Evolutionary conservation across 2,888 invertebrate species (phyloP).

Genomic region (Agapetus fuscipes): DNA sequence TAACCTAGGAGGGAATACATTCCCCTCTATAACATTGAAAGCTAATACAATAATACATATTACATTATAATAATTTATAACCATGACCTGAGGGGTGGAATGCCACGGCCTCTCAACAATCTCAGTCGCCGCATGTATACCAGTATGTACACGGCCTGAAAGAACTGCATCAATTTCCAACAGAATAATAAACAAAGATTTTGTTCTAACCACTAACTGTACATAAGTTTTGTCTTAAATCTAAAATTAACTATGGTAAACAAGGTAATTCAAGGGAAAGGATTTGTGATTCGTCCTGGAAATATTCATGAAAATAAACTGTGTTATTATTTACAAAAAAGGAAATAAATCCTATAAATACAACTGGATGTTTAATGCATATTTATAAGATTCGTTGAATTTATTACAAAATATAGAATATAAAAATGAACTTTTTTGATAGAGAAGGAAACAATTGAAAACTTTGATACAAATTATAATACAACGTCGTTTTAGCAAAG

Average conservation of each 20-base stretch:
- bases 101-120: background rate
- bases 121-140: background rate
- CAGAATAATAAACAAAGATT: background rate
- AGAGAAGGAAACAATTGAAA: slow-evolving; percentile 5
- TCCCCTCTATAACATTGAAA: slow-evolving; percentile 22
- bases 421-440: background rate
- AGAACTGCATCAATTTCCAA: slow-evolving; percentile 3
- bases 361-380: too few relatives aligned
- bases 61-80: slow-evolving; percentile 11
- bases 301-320: slow-evolving; percentile 7
- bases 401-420: too few relatives aligned
- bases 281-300: slow-evolving; percentile 10
- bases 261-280: slow-evolving; percentile 16
- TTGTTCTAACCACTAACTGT: slow-evolving; percentile 45
- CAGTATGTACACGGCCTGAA: slow-evolving; percentile 4
- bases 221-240: slow-evolving; percentile 50
- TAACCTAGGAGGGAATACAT: slow-evolving; percentile 20
- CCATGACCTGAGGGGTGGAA: slow-evolving; percentile 4
- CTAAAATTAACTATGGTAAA: slow-evolving; percentile 43
- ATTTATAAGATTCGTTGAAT: too few relatives aligned
- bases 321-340: slow-evolving; percentile 17
- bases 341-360: slow-evolving; percentile 8
- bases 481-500: slow-evolving; percentile 24
- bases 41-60: slow-evolving; percentile 20
- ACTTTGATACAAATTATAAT: slow-evolving; percentile 28